These are phyloP conservation scores for Leptocoma aspasia DNA, from an alignment of 2,113 vertebrate genomes.

Conservation along the genomic window DNA sequence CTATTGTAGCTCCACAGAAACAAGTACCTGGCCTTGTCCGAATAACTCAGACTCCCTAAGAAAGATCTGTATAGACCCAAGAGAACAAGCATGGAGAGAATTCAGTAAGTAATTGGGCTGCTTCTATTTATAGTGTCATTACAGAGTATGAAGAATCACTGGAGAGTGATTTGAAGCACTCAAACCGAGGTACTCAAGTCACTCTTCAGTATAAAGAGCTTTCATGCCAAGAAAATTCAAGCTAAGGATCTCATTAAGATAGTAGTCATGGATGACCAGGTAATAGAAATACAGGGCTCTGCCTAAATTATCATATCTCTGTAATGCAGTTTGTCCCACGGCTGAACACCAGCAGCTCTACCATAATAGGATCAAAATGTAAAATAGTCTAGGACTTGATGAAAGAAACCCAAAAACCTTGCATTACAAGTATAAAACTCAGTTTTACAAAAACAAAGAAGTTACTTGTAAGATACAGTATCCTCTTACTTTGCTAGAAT, in stretches of 20 bases:
- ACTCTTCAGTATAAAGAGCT: not conserved
- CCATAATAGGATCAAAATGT: not conserved
- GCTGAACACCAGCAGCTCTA: not conserved
- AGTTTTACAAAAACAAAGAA: not conserved
- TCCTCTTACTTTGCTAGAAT: not conserved
- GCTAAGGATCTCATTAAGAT: not conserved
- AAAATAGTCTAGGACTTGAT: not conserved
- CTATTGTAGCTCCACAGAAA: not conserved
- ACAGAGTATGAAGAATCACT: not conserved
- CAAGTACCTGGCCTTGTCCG: not conserved
- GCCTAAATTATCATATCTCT: not conserved
- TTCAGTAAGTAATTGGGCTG: not conserved
- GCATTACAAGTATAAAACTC: not conserved
- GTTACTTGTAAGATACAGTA: not conserved
- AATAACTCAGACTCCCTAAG: not conserved
- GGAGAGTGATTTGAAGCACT: not conserved
- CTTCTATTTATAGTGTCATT: not conserved
- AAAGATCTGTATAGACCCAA: not conserved
- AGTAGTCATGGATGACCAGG: not conserved
- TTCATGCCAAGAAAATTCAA: not conserved
- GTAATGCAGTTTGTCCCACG: not conserved
- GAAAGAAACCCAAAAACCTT: not conserved
- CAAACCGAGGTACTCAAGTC: not conserved
- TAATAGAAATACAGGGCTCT: not conserved
- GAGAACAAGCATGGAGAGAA: not conserved